Evolutionary conservation across 1,140 invertebrate genomes (phyloP).

Genomic region (Papilio machaon): DNA sequence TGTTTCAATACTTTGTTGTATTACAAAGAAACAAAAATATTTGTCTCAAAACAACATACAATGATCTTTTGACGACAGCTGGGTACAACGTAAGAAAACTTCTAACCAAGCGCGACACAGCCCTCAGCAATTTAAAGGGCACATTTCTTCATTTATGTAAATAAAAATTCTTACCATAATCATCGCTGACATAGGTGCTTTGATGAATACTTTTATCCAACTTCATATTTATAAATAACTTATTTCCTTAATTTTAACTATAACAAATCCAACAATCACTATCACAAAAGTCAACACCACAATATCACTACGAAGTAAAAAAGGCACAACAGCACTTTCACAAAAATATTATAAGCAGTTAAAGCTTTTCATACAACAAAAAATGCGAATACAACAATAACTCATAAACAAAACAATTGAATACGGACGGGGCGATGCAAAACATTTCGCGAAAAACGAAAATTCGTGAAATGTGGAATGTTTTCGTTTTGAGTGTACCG

Average conservation of each 20-base stretch:
- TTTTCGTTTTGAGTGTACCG: neutral
- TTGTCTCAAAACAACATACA: too few species aligned
- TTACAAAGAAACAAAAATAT: too few species aligned
- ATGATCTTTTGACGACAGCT: too few species aligned
- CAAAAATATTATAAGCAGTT: neutral
- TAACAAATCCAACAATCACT: neutral
- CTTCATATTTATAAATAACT: neutral
- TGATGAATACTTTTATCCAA: slow-evolving; percentile 1
- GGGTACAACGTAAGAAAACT: too few species aligned
- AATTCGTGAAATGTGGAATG: slow-evolving; percentile 1
- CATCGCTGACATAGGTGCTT: neutral
- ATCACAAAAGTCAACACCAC: neutral
- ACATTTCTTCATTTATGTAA: too few species aligned
- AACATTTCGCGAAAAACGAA: slow-evolving; percentile 9
- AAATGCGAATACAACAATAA: neutral
- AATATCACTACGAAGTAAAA: neutral
- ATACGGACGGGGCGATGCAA: neutral
- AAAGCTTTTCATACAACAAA: neutral
- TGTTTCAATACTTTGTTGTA: too few species aligned
- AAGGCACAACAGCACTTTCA: neutral
- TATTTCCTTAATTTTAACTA: neutral
- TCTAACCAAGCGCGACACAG: neutral
- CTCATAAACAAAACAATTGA: neutral
- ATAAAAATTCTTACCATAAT: neutral
- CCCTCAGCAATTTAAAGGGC: neutral